These are phyloP conservation scores for Ataeniobius toweri DNA, from an alignment of 2,797 vertebrate genomes.

Conservation along the genomic window DNA sequence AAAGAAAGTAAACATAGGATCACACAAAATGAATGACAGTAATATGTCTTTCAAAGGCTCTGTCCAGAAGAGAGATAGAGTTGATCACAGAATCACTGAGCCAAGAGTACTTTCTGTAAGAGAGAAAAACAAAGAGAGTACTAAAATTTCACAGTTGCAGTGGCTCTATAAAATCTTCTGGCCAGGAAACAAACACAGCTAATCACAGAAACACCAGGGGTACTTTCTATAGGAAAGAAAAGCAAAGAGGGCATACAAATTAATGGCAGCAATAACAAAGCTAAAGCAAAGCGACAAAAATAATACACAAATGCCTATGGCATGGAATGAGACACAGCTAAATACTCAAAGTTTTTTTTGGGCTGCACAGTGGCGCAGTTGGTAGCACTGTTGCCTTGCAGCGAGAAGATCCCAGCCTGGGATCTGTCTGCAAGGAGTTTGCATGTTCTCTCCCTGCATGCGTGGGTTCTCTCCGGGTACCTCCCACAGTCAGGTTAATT, in stretches of 20 bases:
- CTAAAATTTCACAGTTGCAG: not conserved
- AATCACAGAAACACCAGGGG: not conserved
- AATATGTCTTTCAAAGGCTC: not conserved
- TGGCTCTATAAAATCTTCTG: not conserved
- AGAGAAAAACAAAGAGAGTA: not conserved
- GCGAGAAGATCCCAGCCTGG: no score
- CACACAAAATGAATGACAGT: not conserved
- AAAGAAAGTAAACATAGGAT: not conserved
- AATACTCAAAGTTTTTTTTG: not conserved
- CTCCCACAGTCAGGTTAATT: no score
- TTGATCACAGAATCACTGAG: not conserved
- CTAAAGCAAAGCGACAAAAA: not conserved
- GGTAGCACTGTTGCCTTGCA: no score
- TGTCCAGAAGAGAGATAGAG: no score
- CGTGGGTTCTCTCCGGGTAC: no score
- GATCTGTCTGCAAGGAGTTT: no score
- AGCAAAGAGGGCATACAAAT: not conserved
- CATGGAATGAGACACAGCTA: not conserved
- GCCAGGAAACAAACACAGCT: not conserved
- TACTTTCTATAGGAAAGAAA: not conserved
- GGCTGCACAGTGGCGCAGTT: not conserved
- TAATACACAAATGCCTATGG: not conserved
- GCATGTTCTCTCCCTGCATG: no score
- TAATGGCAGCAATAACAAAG: not conserved
- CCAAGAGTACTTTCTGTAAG: not conserved